phyloP scores from a whole-genome alignment of 2,797 vertebrate species.

The Cossypha heuglini region DNA sequence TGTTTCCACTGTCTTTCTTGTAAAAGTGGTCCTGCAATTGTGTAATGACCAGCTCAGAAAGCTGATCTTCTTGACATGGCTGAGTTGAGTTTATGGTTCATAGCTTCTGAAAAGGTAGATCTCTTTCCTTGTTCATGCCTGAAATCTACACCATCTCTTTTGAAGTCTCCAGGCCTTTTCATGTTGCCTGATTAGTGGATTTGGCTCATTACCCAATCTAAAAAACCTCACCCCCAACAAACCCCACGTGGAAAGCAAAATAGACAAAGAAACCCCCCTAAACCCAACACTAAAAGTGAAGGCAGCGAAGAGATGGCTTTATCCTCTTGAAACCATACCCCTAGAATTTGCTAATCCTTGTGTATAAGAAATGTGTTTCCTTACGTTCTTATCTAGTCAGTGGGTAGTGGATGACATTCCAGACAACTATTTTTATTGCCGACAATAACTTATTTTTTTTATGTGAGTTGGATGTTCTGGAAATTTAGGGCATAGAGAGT shows the following conservation, averaged over 20 bases:
- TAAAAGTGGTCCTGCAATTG: background rate
- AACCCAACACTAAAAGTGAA: background rate
- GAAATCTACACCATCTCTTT: background rate
- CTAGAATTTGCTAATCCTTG: background rate
- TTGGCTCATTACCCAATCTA: background rate
- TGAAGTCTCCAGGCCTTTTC: background rate
- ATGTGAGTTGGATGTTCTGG: background rate
- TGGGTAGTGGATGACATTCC: background rate
- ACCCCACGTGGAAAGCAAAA: background rate
- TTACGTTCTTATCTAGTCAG: background rate
- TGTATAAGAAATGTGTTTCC: background rate
- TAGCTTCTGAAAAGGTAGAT: background rate
- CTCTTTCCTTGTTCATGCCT: background rate
- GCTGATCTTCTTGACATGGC: background rate
- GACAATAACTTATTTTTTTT: background rate
- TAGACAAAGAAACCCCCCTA: fast-evolving
- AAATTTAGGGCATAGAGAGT: background rate
- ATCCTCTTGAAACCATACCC: background rate
- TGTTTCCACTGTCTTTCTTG: background rate
- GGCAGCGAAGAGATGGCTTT: background rate
- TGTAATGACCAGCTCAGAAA: background rate
- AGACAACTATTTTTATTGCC: background rate
- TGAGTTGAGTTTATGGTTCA: background rate
- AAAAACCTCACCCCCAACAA: background rate
- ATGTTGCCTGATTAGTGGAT: background rate